Base-by-base conservation (phyloP, 2,797 vertebrate species). In the Florisuga fusca region DNA sequence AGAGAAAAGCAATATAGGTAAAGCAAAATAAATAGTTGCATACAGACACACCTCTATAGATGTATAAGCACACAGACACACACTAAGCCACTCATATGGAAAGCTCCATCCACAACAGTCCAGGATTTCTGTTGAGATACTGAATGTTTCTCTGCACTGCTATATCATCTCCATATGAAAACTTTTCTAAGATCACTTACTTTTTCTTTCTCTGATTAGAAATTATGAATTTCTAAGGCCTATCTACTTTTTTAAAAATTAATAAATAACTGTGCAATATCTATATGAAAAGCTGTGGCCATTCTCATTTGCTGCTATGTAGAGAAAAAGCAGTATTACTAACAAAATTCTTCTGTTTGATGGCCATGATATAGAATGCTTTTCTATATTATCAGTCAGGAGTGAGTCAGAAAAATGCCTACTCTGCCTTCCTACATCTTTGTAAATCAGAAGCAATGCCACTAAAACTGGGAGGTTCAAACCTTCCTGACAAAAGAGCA, bases 391-490 rank as follows among this genome's bases (percentile, higher is more conserved):
- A 86, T 80, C 76, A 85, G 4, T 69, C 53, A 83, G 15, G 19
- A 89, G 15, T 16, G 18, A 91, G 57, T 69, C 62, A 82, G 55
- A 9, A 83, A 93, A 87, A 36, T 68, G 59, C 21, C 43, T 86
- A 33, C 43, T 75, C 61, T 84, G 58, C 88, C 76, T 75, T 89
- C 50, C 57, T 81, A 64, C 36, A 50, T 59, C 58, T 78, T 64
- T 83, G 53, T 89, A 93, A 85, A 92, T 89, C 69, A 92, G 50
- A 93, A 75, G 36, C 25, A 91, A 66, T 54, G 46, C 54, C 84
- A 82, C 53, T 87, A 69, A 92, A 72, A 43, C 20, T 41, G 12
- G 27, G 38, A 92, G 58, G 68, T 89, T 93, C 89, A 93, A 93
- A 83, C 48, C 64, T 89, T 15, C 48, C 61, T 76, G 77, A 90